phyloP scores from a whole-genome alignment of 2,113 vertebrate genomes.

The Monarcha castaneiventris region DNA sequence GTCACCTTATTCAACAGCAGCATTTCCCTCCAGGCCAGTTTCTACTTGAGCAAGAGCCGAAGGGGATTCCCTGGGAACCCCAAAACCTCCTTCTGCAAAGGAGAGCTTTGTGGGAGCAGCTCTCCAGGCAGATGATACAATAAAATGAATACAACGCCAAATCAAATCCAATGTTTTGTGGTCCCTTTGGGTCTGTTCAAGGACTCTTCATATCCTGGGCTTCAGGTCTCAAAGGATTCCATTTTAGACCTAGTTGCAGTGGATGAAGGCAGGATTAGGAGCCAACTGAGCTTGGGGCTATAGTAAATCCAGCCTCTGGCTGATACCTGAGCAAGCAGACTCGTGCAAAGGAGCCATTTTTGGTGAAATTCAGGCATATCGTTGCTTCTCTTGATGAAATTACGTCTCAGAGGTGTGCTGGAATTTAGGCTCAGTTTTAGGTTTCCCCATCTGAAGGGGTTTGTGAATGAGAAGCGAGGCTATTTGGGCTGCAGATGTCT shows the following conservation, averaged over 20 bases:
- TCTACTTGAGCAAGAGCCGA: neutral
- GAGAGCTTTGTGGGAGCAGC: neutral
- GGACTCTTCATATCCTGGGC: neutral
- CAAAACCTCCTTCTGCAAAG: neutral
- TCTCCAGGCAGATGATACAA: neutral
- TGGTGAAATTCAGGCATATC: neutral
- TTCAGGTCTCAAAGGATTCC: neutral
- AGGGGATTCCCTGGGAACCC: neutral
- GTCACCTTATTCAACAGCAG: rapidly evolving
- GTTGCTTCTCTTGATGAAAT: neutral
- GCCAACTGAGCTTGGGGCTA: neutral
- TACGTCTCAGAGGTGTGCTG: neutral
- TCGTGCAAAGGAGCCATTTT: neutral
- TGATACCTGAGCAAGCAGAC: neutral
- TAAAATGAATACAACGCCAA: neutral
- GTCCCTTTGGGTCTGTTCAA: neutral
- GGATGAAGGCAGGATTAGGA: neutral
- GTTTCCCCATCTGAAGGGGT: neutral
- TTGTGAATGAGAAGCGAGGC: neutral
- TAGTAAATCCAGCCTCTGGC: neutral
- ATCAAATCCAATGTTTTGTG: neutral
- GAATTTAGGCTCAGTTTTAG: neutral
- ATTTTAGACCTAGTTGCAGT: neutral
- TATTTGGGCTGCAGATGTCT: neutral
- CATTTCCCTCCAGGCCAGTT: neutral